phyloP scores from a whole-genome alignment of 2,888 invertebrate genomes.

The Hypsopygia costalis region DNA sequence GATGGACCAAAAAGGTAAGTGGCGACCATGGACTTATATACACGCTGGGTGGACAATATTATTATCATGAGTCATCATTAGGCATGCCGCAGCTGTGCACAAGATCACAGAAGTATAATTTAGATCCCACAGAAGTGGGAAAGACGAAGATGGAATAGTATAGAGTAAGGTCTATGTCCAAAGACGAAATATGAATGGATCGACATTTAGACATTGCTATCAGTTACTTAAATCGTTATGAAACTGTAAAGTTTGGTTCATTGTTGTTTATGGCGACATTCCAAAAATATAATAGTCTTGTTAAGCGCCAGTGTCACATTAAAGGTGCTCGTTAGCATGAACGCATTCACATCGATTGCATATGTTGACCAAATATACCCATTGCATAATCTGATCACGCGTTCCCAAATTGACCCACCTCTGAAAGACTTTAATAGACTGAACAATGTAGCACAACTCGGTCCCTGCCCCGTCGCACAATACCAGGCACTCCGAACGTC shows the following conservation, averaged over 20 bases:
- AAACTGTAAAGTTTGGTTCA: background rate
- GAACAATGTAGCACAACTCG: conserved; percentile 63
- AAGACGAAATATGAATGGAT: no score
- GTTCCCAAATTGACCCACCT: conserved; percentile 63
- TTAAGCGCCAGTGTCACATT: conserved; percentile 28
- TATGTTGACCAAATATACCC: conserved; percentile 43
- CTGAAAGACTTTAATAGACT: conserved; percentile 74
- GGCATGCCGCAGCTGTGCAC: no score
- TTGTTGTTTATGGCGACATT: conserved; percentile 7
- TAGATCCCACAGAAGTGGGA: no score
- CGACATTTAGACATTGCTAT: no score
- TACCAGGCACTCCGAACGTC: conserved; percentile 20
- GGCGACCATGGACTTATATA: no score
- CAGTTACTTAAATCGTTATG: no score
- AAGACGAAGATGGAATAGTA: no score
- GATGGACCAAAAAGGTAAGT: no score
- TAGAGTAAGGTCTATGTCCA: no score
- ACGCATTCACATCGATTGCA: conserved; percentile 42
- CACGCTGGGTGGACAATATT: no score
- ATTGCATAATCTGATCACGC: conserved; percentile 67
- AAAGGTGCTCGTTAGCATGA: conserved; percentile 39
- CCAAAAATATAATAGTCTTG: conserved; percentile 12
- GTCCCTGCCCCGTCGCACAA: conserved; percentile 35
- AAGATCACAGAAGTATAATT: no score
- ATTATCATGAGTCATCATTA: no score